These are phyloP conservation scores for Phainopepla nitens DNA, from an alignment of 2,113 vertebrate species.

Conservation along the genomic window DNA sequence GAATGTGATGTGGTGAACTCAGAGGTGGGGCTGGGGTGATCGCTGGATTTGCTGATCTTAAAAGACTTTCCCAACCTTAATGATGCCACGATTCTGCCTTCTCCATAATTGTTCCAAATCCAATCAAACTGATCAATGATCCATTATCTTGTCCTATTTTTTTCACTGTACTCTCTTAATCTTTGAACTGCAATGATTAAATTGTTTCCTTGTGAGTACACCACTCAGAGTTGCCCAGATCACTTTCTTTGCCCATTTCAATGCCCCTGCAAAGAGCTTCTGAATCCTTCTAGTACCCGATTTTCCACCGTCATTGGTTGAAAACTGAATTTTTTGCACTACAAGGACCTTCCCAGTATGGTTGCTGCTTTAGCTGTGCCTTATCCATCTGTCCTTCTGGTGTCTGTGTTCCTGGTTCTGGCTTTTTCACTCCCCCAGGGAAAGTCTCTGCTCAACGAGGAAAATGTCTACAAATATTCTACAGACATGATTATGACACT, in stretches of 20 bases:
- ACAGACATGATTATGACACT: neutral
- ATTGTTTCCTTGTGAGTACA: neutral
- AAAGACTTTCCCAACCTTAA: neutral
- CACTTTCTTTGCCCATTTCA: neutral
- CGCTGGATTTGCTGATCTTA: neutral
- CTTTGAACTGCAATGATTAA: neutral
- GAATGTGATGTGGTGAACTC: neutral
- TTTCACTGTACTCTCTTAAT: neutral
- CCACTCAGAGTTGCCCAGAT: neutral
- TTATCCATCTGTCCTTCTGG: neutral
- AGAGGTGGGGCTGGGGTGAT: fast-evolving
- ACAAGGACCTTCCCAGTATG: neutral
- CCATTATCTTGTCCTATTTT: neutral
- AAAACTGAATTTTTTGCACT: neutral
- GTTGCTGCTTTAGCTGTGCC: neutral
- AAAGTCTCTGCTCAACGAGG: neutral
- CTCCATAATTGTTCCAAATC: neutral
- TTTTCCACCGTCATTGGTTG: neutral
- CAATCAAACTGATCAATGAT: neutral
- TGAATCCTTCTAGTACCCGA: neutral
- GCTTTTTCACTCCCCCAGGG: neutral
- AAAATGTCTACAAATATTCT: neutral
- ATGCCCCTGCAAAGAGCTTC: neutral
- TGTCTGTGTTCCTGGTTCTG: neutral
- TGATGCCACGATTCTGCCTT: neutral